Evolutionary conservation across 2,797 vertebrate species (phyloP).

Genomic region (Lindbergichthys nudifrons): DNA sequence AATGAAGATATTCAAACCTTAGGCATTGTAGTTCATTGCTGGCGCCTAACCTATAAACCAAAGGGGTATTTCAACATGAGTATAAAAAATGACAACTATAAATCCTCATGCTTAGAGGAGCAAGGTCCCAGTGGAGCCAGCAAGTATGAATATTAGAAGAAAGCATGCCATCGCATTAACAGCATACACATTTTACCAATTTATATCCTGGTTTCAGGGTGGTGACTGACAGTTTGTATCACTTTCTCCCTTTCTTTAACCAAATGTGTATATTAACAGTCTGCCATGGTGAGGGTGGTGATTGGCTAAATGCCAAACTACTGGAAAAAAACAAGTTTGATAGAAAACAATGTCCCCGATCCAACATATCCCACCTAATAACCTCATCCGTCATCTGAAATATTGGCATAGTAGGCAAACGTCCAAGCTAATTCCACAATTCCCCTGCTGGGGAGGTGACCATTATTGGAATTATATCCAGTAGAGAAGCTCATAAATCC

Average conservation of each 20-base stretch:
- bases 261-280: neutral
- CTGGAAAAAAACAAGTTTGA: conserved; percentile 3
- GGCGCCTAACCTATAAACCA: too few relatives aligned
- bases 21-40: too few relatives aligned
- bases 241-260: neutral
- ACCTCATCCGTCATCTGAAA: conserved; percentile 53
- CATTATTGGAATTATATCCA: conserved; percentile 30
- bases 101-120: neutral
- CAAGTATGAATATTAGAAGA: neutral
- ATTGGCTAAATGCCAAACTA: conserved; percentile 25
- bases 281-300: neutral
- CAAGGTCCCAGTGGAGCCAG: neutral
- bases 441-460: conserved; percentile 25
- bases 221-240: neutral
- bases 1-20: neutral
- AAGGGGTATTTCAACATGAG: too few relatives aligned
- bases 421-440: conserved; percentile 37
- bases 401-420: conserved; percentile 38
- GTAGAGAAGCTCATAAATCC: conserved; percentile 34
- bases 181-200: neutral
- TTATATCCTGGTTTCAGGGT: neutral
- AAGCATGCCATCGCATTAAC: neutral
- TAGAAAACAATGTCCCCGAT: conserved; percentile 3
- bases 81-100: conserved; percentile 1
- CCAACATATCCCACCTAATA: conserved; percentile 29